A percentile compares a stretch with the other conserved stretches of the same genome.
These are phyloP conservation scores for Dynastes maya DNA, from an alignment of 2,888 invertebrate genomes.

Conservation along the genomic window DNA sequence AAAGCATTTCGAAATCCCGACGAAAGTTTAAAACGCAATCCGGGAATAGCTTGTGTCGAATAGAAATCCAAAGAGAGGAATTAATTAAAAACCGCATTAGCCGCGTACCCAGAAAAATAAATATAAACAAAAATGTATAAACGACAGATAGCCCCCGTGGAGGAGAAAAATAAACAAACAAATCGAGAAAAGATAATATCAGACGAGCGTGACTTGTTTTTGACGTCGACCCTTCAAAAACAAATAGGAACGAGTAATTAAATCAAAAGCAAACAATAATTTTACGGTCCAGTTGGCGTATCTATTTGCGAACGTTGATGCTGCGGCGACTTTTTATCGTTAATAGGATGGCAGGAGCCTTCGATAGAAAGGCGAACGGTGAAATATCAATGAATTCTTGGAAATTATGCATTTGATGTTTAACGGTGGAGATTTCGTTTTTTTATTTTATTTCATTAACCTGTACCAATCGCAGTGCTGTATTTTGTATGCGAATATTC, in stretches of 20 bases:
- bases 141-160: constrained; percentile 18
- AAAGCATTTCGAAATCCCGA: constrained; percentile 20
- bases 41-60: constrained; percentile 1
- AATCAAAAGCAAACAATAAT: constrained; percentile 45
- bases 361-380: no score
- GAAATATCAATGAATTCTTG: no score
- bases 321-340: background rate
- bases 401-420: no score
- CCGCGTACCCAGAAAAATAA: constrained; percentile 30
- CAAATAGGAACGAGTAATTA: constrained; percentile 38
- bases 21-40: constrained; percentile 23
- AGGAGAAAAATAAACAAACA: constrained; percentile 37
- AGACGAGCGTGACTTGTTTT: constrained; percentile 39
- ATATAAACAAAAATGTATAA: constrained; percentile 39
- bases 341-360: background rate
- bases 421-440: no score
- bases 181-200: constrained; percentile 39
- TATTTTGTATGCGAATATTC: no score
- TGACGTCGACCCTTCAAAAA: constrained; percentile 34
- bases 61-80: constrained; percentile 28
- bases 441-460: no score
- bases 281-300: constrained; percentile 33
- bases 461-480: no score
- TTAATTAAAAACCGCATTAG: constrained; percentile 44
- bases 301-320: background rate